Percentiles rank a stretch among this genome's conserved stretches.
These are phyloP conservation scores for Brachionus asplanchnoidis DNA, from an alignment of 1,140 invertebrate genomes.

Conservation along the genomic window DNA sequence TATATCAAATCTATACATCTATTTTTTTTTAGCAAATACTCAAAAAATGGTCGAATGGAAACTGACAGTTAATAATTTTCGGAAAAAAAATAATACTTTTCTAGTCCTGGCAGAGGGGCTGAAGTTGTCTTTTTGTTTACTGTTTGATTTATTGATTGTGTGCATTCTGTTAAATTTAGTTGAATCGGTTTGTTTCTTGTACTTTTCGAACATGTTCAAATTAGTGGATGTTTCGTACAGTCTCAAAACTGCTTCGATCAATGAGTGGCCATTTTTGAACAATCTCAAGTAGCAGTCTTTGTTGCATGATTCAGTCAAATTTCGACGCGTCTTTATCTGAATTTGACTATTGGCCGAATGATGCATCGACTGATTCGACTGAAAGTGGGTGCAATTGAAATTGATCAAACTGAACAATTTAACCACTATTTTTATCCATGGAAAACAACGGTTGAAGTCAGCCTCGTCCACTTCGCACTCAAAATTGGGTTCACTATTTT, in stretches of 20 bases:
- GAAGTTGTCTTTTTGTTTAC: conserved; percentile 45
- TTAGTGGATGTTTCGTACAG: conserved; percentile 43
- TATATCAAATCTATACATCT: no score
- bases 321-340: not conserved
- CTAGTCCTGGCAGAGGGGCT: conserved; percentile 50
- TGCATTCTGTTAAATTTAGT: not conserved
- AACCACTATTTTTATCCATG: conserved; percentile 36
- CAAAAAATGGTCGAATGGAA: no score
- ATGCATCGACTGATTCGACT: not conserved
- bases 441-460: conserved; percentile 36
- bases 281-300: conserved; percentile 25
- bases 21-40: no score
- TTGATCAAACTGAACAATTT: conserved; percentile 12
- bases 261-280: conserved; percentile 30
- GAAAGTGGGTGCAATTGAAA: conserved; percentile 7
- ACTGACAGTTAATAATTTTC: no score
- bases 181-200: not conserved
- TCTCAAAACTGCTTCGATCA: conserved; percentile 33
- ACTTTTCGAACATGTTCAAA: conserved; percentile 30
- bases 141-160: not conserved
- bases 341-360: not conserved
- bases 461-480: conserved; percentile 37
- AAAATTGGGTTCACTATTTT: not conserved
- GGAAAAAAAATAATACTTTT: conserved; percentile 46
- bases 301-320: not conserved